Conservation (phyloP, 1,140 invertebrate species). For the Bombus superbus region DNA sequence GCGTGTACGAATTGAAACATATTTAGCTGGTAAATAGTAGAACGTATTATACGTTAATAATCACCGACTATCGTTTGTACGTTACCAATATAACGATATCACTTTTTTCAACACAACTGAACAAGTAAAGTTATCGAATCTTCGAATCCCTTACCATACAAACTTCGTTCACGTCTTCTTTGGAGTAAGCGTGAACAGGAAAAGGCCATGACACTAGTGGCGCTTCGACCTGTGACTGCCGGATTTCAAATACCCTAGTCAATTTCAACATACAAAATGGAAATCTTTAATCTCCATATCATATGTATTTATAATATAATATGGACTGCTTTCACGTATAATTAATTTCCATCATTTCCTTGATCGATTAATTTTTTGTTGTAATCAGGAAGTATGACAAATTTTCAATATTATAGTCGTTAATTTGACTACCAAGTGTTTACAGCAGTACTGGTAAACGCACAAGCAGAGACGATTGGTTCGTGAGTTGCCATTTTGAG, state of each 20-base stretch:
- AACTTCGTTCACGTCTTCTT: slow-evolving; percentile 74
- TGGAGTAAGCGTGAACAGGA: slow-evolving; percentile 76
- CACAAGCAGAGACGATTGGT: slow-evolving; percentile 44
- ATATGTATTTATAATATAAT: too few relatives aligned
- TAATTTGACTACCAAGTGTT: slow-evolving; percentile 30
- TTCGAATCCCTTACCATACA: slow-evolving; percentile 61
- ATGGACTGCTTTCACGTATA: rapidly evolving
- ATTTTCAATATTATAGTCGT: background rate
- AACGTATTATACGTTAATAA: slow-evolving; percentile 22
- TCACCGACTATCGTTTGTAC: slow-evolving; percentile 4
- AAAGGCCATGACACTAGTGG: slow-evolving; percentile 72
- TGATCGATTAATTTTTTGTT: background rate
- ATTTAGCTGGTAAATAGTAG: slow-evolving; percentile 13
- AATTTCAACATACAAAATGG: slow-evolving; percentile 4
- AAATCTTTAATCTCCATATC: background rate
- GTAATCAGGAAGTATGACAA: rapidly evolving
- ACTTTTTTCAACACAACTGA: slow-evolving; percentile 14
- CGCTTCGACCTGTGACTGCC: slow-evolving; percentile 52
- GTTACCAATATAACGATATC: slow-evolving; percentile 12
- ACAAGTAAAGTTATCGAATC: slow-evolving; percentile 7
- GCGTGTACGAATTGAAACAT: slow-evolving; percentile 39
- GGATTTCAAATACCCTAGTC: slow-evolving; percentile 58
- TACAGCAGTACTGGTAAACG: slow-evolving; percentile 43
- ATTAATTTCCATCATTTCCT: background rate
- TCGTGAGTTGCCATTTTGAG: slow-evolving; percentile 25